These are phyloP conservation scores for Brachionus plicatilis DNA, from an alignment of 1,140 invertebrate species.

Conservation along the genomic window DNA sequence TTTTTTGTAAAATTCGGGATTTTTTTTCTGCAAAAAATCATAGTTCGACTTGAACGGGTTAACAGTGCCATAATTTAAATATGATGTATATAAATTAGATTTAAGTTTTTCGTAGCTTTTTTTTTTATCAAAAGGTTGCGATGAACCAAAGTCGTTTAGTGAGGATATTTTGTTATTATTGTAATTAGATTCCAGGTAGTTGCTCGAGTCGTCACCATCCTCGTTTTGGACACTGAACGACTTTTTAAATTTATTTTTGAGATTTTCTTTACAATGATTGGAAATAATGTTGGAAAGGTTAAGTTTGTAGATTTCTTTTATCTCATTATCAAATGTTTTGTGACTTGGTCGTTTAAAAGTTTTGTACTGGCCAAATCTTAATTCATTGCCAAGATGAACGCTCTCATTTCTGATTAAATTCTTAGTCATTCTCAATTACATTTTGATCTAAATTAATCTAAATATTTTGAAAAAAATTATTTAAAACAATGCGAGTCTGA, in stretches of 20 bases:
- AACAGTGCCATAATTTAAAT: conserved; percentile 7
- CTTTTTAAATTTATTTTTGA: not conserved
- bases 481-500: not conserved
- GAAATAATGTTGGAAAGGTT: not conserved
- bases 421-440: not conserved
- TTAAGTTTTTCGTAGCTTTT: not conserved
- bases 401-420: not conserved
- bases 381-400: not conserved
- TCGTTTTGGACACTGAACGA: not conserved
- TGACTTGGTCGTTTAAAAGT: not conserved
- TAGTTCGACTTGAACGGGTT: conserved; percentile 13
- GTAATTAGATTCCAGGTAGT: not conserved
- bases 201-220: not conserved
- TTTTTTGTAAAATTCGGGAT: conserved; percentile 24
- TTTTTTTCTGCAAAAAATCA: conserved; percentile 7
- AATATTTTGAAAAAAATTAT: not conserved
- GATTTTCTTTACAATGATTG: not conserved
- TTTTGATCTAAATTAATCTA: not conserved
- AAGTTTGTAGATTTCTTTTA: not conserved
- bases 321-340: not conserved
- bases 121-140: not conserved
- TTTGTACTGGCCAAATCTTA: not conserved
- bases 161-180: not conserved
- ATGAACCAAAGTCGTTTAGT: not conserved
- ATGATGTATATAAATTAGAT: not conserved